phyloP scores from a whole-genome alignment of 2,113 vertebrate species.

The Dromas ardeola region DNA sequence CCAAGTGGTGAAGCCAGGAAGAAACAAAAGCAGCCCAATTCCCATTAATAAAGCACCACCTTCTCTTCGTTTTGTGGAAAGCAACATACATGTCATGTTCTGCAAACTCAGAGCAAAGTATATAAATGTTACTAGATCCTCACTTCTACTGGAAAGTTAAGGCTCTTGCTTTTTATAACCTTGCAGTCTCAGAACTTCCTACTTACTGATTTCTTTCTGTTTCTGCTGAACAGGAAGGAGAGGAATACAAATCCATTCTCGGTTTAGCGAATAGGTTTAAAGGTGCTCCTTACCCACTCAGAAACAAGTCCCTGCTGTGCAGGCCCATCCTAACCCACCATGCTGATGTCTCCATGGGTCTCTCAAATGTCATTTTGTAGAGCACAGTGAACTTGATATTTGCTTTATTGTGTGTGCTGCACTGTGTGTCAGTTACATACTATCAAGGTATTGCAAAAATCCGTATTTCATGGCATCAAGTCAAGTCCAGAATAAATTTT shows the following conservation, averaged over 20 bases:
- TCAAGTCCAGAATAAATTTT: neutral
- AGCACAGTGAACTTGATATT: neutral
- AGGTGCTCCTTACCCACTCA: neutral
- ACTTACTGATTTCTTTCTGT: neutral
- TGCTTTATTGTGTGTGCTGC: neutral
- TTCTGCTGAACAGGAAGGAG: neutral
- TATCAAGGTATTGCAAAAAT: neutral
- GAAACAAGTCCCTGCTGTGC: neutral
- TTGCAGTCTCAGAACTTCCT: neutral
- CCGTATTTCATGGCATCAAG: neutral
- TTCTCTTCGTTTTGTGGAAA: neutral
- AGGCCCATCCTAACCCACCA: neutral
- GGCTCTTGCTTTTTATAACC: neutral
- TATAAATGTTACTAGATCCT: neutral
- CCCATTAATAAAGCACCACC: neutral
- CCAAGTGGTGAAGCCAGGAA: neutral
- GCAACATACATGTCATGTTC: neutral
- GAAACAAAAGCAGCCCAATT: neutral
- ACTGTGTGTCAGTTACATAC: neutral
- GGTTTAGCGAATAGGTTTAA: neutral
- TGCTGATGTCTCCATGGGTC: neutral
- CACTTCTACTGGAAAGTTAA: neutral
- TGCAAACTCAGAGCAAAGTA: neutral
- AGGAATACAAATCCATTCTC: neutral
- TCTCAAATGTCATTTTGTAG: neutral